Base-by-base conservation (phyloP, 2,888 invertebrate genomes). In the Troides aeacus region DNA sequence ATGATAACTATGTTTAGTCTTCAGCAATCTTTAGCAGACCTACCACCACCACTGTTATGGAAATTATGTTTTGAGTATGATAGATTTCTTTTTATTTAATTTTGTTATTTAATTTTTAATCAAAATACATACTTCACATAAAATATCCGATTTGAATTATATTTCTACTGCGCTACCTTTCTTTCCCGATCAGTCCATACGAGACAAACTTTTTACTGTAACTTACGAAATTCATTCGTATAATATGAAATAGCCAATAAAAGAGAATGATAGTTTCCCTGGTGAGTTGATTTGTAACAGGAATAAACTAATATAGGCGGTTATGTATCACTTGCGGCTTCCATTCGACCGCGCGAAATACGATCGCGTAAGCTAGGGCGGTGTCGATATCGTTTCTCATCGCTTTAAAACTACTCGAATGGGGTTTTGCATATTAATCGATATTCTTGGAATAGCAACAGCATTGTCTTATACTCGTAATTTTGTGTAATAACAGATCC, bases 301-400 rank as follows among this genome's bases (percentile, higher is more conserved):
- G 84, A 87, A 83, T 83, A 78, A 72, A 74, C 72, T 74, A 73
- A 78, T 78, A 79, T 64, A 59, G 66, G 50, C 62, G 77, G 79
- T 81, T 81, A 79, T 78, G 81, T 81, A 81, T 81, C 82, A 78
- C 82, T 84, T 86, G 89, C 79, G 88, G 88, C 83, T 77, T 77
- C 74, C 70, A 75, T 73, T 75, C 77, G 77, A 84, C 87, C 87
- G 83, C 86, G 84, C 79, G 87, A 81, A 88, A 91, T 80, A 73
- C 75, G 85, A 90, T 74, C 78, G 87, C 76, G 50, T 59, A 71
- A 66, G 72, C 76, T 74, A 73, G 74, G 70, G 74, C 71, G 75
- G 86, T 88, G 78, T 89, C 84, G 78, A 84, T 90, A 78, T 84
- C 89, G 75, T 79, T 89, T 89, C 89, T 83, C 88, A 89, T 84